phyloP scores from a whole-genome alignment of 2,113 vertebrate species.

The Muntiacus reevesi region DNA sequence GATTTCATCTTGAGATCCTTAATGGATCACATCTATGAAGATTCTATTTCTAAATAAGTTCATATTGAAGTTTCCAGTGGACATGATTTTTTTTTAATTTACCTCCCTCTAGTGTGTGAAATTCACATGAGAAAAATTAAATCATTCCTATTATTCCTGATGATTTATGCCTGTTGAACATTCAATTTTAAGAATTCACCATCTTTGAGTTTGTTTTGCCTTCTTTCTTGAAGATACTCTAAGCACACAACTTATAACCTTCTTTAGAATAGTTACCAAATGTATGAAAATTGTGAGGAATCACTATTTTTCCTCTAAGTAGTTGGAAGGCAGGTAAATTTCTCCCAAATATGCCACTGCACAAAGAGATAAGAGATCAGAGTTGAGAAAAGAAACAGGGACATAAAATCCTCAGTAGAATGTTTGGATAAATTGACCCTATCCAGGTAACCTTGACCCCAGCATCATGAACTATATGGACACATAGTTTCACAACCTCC shows the following conservation, averaged over 20 bases:
- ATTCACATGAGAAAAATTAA: neutral
- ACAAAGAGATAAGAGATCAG: neutral
- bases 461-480: neutral
- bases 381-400: constrained; percentile 20
- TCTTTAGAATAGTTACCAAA: neutral
- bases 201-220: neutral
- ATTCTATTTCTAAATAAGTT: neutral
- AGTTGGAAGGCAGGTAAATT: neutral
- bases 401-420: neutral
- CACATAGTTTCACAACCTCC: constrained; percentile 5
- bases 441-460: neutral
- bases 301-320: neutral
- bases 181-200: neutral
- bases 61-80: neutral
- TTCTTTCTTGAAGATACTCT: neutral
- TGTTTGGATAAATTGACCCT: neutral
- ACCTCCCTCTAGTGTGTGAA: neutral
- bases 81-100: neutral
- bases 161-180: neutral
- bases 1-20: neutral
- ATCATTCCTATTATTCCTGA: neutral
- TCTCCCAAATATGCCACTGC: neutral
- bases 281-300: neutral
- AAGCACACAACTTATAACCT: neutral
- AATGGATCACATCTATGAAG: neutral